phyloP scores from a whole-genome alignment of 2,797 vertebrate species.

The Crenuchus spilurus region DNA sequence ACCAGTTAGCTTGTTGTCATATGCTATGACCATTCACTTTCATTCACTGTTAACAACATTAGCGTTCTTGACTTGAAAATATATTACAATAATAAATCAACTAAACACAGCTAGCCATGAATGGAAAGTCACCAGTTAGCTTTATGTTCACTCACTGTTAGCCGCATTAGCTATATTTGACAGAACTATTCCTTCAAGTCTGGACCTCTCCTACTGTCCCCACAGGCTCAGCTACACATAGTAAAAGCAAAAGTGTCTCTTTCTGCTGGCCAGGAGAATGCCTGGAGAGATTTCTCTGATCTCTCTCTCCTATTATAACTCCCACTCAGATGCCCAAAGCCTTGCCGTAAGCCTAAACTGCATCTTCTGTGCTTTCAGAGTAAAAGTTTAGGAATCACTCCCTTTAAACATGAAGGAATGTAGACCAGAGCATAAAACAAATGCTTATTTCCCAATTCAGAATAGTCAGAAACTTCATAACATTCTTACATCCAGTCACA shows the following conservation, averaged over 20 bases:
- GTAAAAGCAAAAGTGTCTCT: background rate
- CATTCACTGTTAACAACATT: too few relatives aligned
- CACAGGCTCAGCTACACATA: background rate
- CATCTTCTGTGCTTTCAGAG: background rate
- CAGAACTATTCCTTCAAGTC: background rate
- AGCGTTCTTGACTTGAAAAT: too few relatives aligned
- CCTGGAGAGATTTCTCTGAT: slow-evolving; percentile 6
- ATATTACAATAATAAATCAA: too few relatives aligned
- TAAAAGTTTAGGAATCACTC: background rate
- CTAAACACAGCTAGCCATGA: background rate
- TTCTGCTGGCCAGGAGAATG: background rate
- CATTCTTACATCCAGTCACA: too few relatives aligned
- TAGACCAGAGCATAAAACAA: background rate
- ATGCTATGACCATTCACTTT: too few relatives aligned
- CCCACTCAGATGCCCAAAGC: background rate
- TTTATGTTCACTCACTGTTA: background rate
- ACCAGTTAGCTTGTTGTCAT: too few relatives aligned
- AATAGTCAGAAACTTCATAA: too few relatives aligned
- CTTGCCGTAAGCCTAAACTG: background rate
- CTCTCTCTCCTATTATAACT: background rate
- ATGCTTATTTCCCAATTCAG: too few relatives aligned
- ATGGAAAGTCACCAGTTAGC: background rate
- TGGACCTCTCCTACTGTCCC: background rate
- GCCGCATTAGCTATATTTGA: background rate
- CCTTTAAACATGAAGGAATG: background rate